These are phyloP conservation scores for Calcarius lapponicus DNA, from an alignment of 2,797 vertebrate species.

Conservation along the genomic window DNA sequence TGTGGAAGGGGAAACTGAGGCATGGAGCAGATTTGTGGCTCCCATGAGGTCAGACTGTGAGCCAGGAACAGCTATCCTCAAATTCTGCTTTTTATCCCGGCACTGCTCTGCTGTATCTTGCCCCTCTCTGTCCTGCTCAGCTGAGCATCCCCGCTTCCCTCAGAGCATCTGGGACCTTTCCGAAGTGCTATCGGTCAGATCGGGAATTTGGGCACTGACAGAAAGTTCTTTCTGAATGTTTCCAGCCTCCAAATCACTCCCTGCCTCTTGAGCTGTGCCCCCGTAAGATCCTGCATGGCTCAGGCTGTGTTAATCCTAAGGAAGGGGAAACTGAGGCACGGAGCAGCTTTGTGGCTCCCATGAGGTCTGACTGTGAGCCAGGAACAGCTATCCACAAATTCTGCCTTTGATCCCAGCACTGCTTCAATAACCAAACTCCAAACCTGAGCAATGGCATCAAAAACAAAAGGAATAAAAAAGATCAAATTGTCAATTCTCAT, in stretches of 20 bases:
- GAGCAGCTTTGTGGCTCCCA: background rate
- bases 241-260: background rate
- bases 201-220: background rate
- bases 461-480: background rate
- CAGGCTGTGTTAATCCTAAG: fast-evolving
- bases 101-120: background rate
- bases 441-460: background rate
- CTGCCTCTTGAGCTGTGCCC: background rate
- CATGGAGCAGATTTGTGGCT: fast-evolving
- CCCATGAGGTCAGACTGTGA: background rate
- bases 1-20: constrained; percentile 18
- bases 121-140: constrained; percentile 19
- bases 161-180: constrained; percentile 41
- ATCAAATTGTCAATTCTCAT: background rate
- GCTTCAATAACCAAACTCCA: background rate
- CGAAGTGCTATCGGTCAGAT: background rate
- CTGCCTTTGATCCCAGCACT: background rate
- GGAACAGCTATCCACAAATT: background rate
- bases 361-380: background rate
- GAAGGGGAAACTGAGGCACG: background rate
- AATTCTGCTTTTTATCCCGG: background rate
- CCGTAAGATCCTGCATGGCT: fast-evolving
- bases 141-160: constrained; percentile 6
- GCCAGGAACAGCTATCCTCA: background rate
- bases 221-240: constrained; percentile 5